These are phyloP conservation scores for Lepidothrix coronata DNA, from an alignment of 2,113 vertebrate species.

Conservation along the genomic window DNA sequence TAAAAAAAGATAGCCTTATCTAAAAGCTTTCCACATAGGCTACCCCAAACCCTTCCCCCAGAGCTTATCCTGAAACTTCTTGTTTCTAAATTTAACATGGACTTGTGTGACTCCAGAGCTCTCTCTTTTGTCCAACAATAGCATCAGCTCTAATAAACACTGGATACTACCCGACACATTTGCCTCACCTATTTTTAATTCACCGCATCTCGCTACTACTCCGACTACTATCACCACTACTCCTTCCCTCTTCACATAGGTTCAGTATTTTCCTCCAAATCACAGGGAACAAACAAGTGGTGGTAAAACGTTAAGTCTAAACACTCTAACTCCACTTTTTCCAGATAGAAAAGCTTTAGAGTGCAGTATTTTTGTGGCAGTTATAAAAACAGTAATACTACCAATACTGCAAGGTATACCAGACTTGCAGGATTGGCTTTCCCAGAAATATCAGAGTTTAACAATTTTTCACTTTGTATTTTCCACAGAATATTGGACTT, in stretches of 20 bases:
- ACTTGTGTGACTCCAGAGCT: not conserved
- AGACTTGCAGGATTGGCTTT: not conserved
- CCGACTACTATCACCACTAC: not conserved
- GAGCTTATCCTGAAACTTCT: not conserved
- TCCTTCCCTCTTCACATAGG: not conserved
- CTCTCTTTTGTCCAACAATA: not conserved
- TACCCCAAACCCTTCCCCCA: not conserved
- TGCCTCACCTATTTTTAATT: not conserved
- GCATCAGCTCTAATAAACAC: not conserved
- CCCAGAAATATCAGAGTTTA: not conserved
- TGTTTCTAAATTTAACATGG: not conserved
- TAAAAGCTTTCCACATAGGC: not conserved
- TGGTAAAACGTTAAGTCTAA: not conserved
- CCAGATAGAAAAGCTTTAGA: not conserved
- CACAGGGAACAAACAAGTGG: not conserved
- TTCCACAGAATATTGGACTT: not conserved
- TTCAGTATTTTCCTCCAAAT: not conserved
- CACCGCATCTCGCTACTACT: not conserved
- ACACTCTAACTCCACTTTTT: not conserved
- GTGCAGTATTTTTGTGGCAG: not conserved
- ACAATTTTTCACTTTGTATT: not conserved
- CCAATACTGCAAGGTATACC: not conserved
- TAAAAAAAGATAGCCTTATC: not conserved
- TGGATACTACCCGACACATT: not conserved
- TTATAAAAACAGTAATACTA: not conserved